Base-by-base conservation (phyloP, 2,797 vertebrate genomes). In the Erethizon dorsatum region DNA sequence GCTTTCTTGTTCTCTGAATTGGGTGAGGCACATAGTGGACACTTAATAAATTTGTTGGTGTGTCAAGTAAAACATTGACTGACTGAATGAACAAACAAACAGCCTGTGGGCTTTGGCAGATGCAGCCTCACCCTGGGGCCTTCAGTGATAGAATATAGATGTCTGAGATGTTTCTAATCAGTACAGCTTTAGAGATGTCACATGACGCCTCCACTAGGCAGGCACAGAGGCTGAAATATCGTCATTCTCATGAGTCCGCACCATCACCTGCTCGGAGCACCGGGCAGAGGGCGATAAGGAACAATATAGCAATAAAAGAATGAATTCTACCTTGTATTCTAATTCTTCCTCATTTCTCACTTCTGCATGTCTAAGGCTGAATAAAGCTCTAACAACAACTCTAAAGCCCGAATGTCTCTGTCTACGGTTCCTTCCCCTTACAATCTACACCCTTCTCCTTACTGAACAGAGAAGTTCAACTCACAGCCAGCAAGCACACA, bases 131-230 rank as follows among this genome's bases (percentile, higher is more conserved):
- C 28, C 54, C 17, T 18, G 80, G 31, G 84, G 9, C 24, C 50
- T 83, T 88, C 10, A 28, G 59, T 79, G 73, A 65, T 69, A 33
- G 52, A 37, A 24, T 78, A 56, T 41, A 50, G 54, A 28, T 88
- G 31, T 67, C 91, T 77, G 88, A 52, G 85, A 83, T 69, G 17
- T 71, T 92, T 75, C 54, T 83, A 37, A 78, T 10, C 26, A 33
- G 31, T 11, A n/a, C 14, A 50, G 41, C 52, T 95, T 94, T 75
- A 75, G 82, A 83, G 45, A 84, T 37, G 45, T 13, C 2, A 2
- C 28, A 9, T 5, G 13, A 61, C 31, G 61, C 45, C 31, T 56
- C 14, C 37, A 33, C 22, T 31, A 37, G 33, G 52, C 73, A 75
- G 14, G 59, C 17, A 1, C 33, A 50, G 61, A 92, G 85, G 10